Conservation (phyloP, 2,888 invertebrate species). For the Dynastes maya region DNA sequence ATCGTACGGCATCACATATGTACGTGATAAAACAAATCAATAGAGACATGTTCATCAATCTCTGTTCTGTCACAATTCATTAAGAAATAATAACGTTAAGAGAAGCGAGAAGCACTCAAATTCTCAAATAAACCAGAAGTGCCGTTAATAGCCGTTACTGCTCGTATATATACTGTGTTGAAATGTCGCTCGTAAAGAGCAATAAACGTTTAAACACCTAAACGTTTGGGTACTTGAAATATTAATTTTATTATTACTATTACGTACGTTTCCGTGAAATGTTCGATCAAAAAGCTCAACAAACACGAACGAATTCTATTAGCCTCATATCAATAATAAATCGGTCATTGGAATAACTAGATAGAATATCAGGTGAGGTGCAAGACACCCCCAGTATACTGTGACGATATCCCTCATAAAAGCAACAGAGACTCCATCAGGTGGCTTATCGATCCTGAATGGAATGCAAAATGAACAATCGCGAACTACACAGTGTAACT, state of each 20-base stretch:
- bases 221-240: constrained; percentile 54
- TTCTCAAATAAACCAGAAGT: neutral
- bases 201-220: constrained; percentile 23
- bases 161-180: constrained; percentile 3
- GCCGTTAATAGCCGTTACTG: constrained; percentile 3
- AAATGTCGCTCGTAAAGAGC: constrained; percentile 20
- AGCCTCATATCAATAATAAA: neutral
- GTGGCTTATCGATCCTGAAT: constrained; percentile 15
- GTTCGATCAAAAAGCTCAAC: neutral
- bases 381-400: neutral
- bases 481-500: neutral
- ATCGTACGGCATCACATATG: too few species aligned
- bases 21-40: too few species aligned
- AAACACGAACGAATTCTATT: neutral
- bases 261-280: constrained; percentile 1
- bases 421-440: constrained; percentile 3
- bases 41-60: constrained; percentile 4
- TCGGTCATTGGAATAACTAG: neutral
- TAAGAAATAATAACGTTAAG: constrained; percentile 27
- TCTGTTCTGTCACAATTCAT: constrained; percentile 14
- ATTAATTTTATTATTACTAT: constrained; percentile 47
- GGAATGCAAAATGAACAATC: constrained; percentile 2
- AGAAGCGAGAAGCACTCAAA: neutral
- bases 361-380: neutral
- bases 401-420: neutral